Conservation (phyloP, 2,797 vertebrate genomes). For the Streptopelia turtur region DNA sequence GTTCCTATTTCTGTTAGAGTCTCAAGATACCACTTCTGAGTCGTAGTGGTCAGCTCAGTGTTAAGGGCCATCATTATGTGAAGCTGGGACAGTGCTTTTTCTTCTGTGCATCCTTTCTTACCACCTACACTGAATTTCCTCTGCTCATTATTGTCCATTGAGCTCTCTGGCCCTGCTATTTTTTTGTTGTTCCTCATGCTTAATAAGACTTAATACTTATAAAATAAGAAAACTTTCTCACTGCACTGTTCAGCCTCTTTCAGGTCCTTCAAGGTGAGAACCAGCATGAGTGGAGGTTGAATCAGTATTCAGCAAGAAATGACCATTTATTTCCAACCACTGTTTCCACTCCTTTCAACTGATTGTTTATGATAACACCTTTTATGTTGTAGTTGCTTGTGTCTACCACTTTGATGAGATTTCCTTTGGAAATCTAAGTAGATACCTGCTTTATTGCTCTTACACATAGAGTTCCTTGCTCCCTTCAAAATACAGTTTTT, state of each 20-base stretch:
- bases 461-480: background rate
- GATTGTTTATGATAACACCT: background rate
- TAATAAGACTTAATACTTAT: background rate
- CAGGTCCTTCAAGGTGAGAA: background rate
- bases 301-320: background rate
- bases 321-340: background rate
- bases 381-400: background rate
- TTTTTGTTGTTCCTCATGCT: background rate
- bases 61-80: background rate
- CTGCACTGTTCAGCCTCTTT: background rate
- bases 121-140: background rate
- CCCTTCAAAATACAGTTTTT: background rate
- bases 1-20: background rate
- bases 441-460: background rate
- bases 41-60: background rate
- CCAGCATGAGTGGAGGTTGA: background rate
- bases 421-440: background rate
- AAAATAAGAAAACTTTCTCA: background rate
- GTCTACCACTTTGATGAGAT: background rate
- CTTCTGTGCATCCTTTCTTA: background rate
- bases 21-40: background rate
- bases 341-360: background rate
- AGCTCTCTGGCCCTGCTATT: background rate
- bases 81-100: background rate
- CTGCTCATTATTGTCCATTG: background rate